Evolutionary conservation across 2,113 vertebrate genomes (phyloP), one percentile per base, ranked within the genome.

Genomic region (Cochlearius cochlearius): DNA sequence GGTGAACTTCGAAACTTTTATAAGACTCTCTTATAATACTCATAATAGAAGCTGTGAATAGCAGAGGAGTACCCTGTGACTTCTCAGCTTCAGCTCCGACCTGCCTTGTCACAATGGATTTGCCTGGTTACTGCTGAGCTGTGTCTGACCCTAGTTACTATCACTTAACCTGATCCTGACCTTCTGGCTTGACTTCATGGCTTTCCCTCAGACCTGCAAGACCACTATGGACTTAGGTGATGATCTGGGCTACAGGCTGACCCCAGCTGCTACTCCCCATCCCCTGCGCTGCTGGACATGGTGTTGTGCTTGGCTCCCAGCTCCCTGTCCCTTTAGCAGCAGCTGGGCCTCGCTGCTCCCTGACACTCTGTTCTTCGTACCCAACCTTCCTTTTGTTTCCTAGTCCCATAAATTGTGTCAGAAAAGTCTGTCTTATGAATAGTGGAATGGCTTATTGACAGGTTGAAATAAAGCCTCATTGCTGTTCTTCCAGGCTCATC

Each of bases 321-420:
- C n/a, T 55, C 36, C 11, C 13, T 27, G 10, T 21, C 12, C 27
- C 8, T 67, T 50, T 4, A 1, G 58, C 4, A 86, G 6, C 16
- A 78, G 14, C 39, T 63, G 45, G 30, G 15, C 7, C 17, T 60
- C 0, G 0, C 21, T 3, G 1, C 23, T 69, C 52, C 34, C 17
- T 66, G 50, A 41, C 59, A 41, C 6, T 81, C 49, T 81, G 14
- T 32, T 66, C 47, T 72, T 82, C 4, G 1, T n/a, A 72, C 8
- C 29, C 21, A 19, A 6, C 29, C 36, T 45, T 87, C n/a, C 9
- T 72, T 75, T 86, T 59, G 47, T 76, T 83, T 38, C 30, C 15
- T 5, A 12, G 23, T 39, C 26, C 55, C 36, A 87, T 87, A 90
- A 77, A 84, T 56, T 56, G 25, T 22, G 38, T 75, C 9, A 6